Conservation (phyloP, 30 jellyfish, hydroid and myxozoan genomes). For the Haliclystus octoradiatus region DNA sequence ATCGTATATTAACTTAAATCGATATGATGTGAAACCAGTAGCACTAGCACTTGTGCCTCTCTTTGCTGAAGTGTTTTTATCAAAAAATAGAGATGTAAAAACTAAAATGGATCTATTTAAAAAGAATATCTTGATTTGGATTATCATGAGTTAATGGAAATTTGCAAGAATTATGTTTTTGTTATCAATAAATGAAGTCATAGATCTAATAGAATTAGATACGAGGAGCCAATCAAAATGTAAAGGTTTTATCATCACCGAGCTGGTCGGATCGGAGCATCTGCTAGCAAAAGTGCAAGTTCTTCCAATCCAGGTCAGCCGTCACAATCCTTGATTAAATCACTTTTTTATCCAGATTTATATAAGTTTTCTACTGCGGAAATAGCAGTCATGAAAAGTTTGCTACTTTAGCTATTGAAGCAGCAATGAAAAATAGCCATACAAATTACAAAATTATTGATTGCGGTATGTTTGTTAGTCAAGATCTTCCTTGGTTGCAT, state of each 20-base stretch:
- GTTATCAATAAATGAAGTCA: neutral
- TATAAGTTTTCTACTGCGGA: slow-evolving; percentile 19
- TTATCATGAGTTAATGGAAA: neutral
- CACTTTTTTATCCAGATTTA: slow-evolving; percentile 28
- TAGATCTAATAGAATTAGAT: slow-evolving; percentile 13
- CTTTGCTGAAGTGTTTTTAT: slow-evolving; percentile 1
- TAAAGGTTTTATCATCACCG: slow-evolving; percentile 18
- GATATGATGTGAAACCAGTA: slow-evolving; percentile 5
- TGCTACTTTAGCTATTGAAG: too few relatives aligned
- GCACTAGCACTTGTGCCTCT: slow-evolving; percentile 8
- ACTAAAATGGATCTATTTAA: neutral
- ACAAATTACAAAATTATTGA: slow-evolving; percentile 1
- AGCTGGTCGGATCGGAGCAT: slow-evolving; percentile 46
- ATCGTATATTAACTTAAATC: slow-evolving; percentile 4
- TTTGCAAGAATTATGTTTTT: too few relatives aligned
- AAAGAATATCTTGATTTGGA: slow-evolving; percentile 8
- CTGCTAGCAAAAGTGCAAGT: slow-evolving; percentile 19
- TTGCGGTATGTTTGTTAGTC: neutral
- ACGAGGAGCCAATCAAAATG: slow-evolving; percentile 50
- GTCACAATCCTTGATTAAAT: slow-evolving; percentile 34
- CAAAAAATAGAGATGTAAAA: too few relatives aligned
- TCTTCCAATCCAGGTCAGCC: slow-evolving; percentile 39
- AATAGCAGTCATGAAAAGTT: too few relatives aligned
- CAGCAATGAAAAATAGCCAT: slow-evolving; percentile 15
- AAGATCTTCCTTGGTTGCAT: neutral